Evolutionary conservation across 2,113 vertebrate species (phyloP), one percentile per base, ranked within the genome.

Genomic region (Trogon melanurus): DNA sequence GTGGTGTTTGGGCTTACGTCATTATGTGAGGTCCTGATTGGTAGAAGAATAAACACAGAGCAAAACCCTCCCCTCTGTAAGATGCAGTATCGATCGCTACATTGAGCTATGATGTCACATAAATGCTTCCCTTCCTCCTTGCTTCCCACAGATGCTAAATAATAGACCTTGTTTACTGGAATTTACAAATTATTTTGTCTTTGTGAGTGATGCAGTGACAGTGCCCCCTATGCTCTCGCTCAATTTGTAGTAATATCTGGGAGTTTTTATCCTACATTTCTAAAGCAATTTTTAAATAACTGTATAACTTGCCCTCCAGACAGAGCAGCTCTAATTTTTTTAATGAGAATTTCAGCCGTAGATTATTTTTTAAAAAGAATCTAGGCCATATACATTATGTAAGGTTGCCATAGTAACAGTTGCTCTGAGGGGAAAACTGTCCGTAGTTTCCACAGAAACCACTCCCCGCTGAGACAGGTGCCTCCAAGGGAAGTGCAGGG

Each of bases 381-480:
- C 87, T 96, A 95, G 96, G 97, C 91, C 97, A 95, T 95, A 95
- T 97, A 95, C 69, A 89, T 88, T 76, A 91, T 53, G 94, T 96
- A 91, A 94, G 83, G 95, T 98, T 96, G 88, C 97, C 97, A 97
- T 95, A 96, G 98, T 65, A 95, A 98, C 97, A 30, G 75, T 96
- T 95, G 71, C 91, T 95, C 96, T 13, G 26, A 67, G 74, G 93
- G 86, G 82, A 96, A 95, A 93, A 54, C 56, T 0, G 16, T 62
- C 93, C 4, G 1, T 88, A 79, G 98, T 98, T 97, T 97, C 98
- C 98, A 96, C 91, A 97, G 97, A 97, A 98, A 98, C 98, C 85
- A 82, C 95, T 96, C 97, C 95, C 88, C 0, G 51, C 96, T 65
- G 97, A 96, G 96, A 96, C 97, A 98, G 97, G 97, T 98, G 98